Evolutionary conservation across 2,797 vertebrate species (phyloP), one percentile per base, ranked within the genome.

Genomic region (Allobates femoralis): DNA sequence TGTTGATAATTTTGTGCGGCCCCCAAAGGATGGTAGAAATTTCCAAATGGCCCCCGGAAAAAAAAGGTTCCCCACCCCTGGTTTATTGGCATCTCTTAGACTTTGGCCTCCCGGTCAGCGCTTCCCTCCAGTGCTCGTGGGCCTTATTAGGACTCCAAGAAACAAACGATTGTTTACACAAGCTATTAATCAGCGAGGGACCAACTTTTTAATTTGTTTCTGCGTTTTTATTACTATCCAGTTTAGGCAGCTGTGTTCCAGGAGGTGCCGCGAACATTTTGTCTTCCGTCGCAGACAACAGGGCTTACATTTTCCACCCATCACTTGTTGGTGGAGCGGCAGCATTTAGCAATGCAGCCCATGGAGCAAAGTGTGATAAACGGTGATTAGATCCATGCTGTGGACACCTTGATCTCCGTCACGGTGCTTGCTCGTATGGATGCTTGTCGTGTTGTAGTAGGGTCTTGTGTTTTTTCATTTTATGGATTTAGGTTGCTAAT

Each of bases 291-390:
- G 50, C 37, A 74, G 46, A 74, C 37, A 74, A 23, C 6, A 50
- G 37, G 19, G 21, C 50, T 74, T 74, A 11, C 23, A 14, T 74
- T 74, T 50, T 74, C 69, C 41, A 15, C 23, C 69, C 37, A 46
- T 50, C 5, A 50, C 34, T 46, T 74, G 37, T 74, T 74, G 41
- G 69, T 14, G 41, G 23, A 74, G 41, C 69, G 34, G 16, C n/a
- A 23, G n/a, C 21, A 74, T 26, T 58, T 58, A 23, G 55, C 15
- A 23, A 79, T 79, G 53, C 53, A 23, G 30, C 55, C 76, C 55
- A 60, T 60, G 76, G 76, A 55, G 30, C 53, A 56, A 78, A 23
- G 75, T 74, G 37, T 74, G 69, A 74, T 74, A 74, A 74, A 74
- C 37, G 50, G 46, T 26, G 34, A 74, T 74, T 74, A 74, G 69